These are phyloP conservation scores for Ceratosolen fusciceps DNA, from an alignment of 1,140 invertebrate genomes.

Conservation along the genomic window DNA sequence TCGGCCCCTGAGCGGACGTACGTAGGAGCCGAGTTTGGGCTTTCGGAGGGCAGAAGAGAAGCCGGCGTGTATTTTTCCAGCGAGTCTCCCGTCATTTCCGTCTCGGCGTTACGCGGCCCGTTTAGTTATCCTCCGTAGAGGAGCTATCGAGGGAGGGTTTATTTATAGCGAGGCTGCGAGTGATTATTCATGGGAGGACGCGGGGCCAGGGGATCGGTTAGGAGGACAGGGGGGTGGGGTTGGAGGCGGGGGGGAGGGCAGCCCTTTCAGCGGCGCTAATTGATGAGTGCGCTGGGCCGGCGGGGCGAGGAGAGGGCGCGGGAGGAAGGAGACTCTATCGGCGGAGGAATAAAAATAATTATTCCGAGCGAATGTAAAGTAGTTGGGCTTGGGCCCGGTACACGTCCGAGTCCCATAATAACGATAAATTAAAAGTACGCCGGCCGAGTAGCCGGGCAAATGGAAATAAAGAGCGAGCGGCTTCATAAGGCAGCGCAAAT, in stretches of 20 bases:
- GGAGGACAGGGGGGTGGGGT: too few relatives aligned
- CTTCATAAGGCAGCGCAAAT: slow-evolving; percentile 51
- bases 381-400: neutral
- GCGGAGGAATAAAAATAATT: slow-evolving; percentile 10
- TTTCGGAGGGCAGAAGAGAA: neutral
- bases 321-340: neutral
- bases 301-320: neutral
- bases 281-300: neutral
- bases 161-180: neutral
- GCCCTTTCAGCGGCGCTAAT: neutral
- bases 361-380: neutral
- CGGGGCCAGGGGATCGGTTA: too few relatives aligned
- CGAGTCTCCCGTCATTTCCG: too few relatives aligned
- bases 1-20: too few relatives aligned
- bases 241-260: too few relatives aligned
- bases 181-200: neutral
- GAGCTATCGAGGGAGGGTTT: too few relatives aligned
- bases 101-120: too few relatives aligned
- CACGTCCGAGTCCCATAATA: neutral
- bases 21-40: neutral
- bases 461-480: slow-evolving; percentile 27
- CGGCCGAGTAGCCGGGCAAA: neutral
- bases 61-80: too few relatives aligned
- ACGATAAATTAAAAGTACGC: slow-evolving; percentile 4
- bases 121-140: too few relatives aligned